A percentile compares a stretch with the other conserved stretches of the same genome.
phyloP scores from a whole-genome alignment of 2,888 invertebrate species.

The Lasius platythorax region DNA sequence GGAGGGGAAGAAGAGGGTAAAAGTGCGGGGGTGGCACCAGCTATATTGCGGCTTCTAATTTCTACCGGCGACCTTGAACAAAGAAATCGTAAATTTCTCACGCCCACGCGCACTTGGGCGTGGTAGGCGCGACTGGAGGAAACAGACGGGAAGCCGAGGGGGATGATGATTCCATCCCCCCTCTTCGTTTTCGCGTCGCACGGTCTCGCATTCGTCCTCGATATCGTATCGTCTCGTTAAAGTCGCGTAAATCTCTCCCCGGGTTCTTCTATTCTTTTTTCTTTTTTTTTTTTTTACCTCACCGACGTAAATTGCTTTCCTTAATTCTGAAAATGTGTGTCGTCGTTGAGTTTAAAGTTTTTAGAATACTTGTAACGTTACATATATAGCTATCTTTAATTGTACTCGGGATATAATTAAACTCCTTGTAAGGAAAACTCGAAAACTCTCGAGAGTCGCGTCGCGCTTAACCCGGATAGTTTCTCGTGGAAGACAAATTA shows the following conservation, averaged over 20 bases:
- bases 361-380: neutral
- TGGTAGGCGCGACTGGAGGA: conserved; percentile 47
- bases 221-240: neutral
- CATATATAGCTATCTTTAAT: neutral
- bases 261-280: neutral
- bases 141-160: conserved; percentile 46
- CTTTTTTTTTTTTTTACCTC: neutral
- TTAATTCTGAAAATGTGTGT: neutral
- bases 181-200: neutral
- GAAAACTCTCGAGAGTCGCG: neutral
- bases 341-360: neutral
- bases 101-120: conserved; percentile 62
- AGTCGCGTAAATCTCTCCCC: neutral
- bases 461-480: neutral
- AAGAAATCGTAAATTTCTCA: conserved; percentile 75
- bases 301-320: neutral
- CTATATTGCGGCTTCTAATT: conserved; percentile 67
- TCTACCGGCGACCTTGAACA: conserved; percentile 65
- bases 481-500: neutral
- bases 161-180: neutral
- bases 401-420: neutral
- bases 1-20: conserved; percentile 19
- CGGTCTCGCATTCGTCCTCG: conserved; percentile 16
- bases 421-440: neutral
- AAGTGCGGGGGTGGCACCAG: conserved; percentile 57